A percentile compares a stretch with the other conserved stretches of the same genome.
Conservation (phyloP, 2,113 vertebrate genomes). For the Corvus hawaiiensis region DNA sequence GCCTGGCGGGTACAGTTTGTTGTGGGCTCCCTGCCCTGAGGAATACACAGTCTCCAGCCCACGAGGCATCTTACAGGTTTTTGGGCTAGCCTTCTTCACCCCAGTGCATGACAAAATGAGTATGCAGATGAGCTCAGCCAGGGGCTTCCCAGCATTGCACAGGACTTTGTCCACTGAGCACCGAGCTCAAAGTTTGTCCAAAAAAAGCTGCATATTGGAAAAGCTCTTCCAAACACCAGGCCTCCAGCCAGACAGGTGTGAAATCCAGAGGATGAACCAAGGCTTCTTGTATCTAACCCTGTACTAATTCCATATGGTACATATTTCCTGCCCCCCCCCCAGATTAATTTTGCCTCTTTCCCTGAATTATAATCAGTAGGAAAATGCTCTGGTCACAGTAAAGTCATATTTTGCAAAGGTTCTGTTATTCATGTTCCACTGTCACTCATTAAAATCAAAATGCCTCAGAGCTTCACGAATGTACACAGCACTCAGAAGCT, state of each 20-base stretch:
- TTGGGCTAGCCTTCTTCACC: not conserved
- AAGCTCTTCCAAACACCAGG: not conserved
- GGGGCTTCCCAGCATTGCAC: not conserved
- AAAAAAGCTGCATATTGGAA: not conserved
- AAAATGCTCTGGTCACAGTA: not conserved
- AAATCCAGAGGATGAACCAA: not conserved
- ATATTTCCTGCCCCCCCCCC: rapidly evolving
- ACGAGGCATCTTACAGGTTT: not conserved
- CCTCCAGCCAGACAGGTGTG: rapidly evolving
- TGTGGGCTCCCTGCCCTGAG: not conserved
- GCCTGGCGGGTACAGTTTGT: no score
- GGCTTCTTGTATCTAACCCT: rapidly evolving
- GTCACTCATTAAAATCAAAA: not conserved
- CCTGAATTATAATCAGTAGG: not conserved
- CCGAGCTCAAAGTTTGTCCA: not conserved
- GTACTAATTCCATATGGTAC: not conserved
- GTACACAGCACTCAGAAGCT: not conserved
- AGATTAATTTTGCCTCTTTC: not conserved
- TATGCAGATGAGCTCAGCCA: not conserved
- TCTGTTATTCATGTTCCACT: not conserved
- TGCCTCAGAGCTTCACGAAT: rapidly evolving
- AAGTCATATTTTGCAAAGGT: not conserved
- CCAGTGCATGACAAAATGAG: not conserved
- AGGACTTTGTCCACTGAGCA: not conserved
- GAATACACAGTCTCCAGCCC: not conserved